These are phyloP conservation scores for Dicycla oo DNA, from an alignment of 2,888 invertebrate genomes.

Conservation along the genomic window DNA sequence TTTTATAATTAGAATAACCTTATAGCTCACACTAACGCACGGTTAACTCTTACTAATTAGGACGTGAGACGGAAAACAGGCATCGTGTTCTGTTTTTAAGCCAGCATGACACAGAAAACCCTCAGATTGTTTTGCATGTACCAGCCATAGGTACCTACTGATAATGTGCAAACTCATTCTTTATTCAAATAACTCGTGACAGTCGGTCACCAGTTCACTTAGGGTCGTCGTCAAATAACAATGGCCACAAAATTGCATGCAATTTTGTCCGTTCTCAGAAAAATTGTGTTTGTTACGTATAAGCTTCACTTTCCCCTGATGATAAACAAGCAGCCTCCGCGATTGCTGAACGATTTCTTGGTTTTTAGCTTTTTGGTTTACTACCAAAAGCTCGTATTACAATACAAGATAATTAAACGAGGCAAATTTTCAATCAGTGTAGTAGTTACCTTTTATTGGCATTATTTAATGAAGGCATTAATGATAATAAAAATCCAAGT, in stretches of 20 bases:
- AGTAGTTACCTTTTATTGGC: conserved; percentile 12
- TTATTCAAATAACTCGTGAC: conserved; percentile 13
- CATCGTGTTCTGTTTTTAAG: conserved; percentile 20
- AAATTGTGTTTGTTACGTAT: conserved; percentile 55
- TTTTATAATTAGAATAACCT: conserved; percentile 38
- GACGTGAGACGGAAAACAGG: conserved; percentile 23
- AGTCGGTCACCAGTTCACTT: conserved; percentile 31
- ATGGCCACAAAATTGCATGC: conserved; percentile 57
- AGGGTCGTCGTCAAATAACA: conserved; percentile 51
- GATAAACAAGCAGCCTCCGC: conserved; percentile 50
- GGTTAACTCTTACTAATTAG: conserved; percentile 36
- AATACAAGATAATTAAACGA: too few relatives aligned
- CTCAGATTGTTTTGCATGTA: neutral
- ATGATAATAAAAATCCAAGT: conserved; percentile 34
- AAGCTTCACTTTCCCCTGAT: conserved; percentile 67
- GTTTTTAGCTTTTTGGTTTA: conserved; percentile 56
- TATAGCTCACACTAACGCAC: conserved; percentile 27
- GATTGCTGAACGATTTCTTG: conserved; percentile 73
- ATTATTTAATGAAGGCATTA: conserved; percentile 30
- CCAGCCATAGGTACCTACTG: neutral
- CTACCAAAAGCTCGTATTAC: conserved; percentile 15
- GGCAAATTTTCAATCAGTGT: conserved; percentile 15
- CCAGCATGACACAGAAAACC: conserved; percentile 1
- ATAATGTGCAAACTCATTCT: conserved; percentile 7
- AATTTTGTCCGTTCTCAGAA: conserved; percentile 55